Base-by-base conservation (phyloP, 2,888 invertebrate species). In the Mallateleia sp. region DNA sequence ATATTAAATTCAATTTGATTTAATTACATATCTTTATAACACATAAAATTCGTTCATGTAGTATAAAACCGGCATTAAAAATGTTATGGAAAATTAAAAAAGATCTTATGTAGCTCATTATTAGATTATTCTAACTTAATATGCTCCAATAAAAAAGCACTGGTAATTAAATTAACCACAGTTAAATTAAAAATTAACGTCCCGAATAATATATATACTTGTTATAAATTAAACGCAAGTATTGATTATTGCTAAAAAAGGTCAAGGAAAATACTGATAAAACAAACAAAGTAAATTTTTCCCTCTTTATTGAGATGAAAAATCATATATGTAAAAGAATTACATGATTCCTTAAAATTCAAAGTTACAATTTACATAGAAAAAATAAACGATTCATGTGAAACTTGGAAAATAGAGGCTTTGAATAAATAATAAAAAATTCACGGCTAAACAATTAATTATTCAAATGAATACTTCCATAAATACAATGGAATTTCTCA, bases 221-320 rank as follows among this genome's bases (percentile, higher is more conserved):
- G n/a, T n/a, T n/a, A n/a, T n/a, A n/a, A n/a, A n/a, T n/a, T n/a
- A n/a, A n/a, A n/a, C n/a, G n/a, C n/a, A n/a, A n/a, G n/a, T 58
- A 58, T 58, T 58, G 58, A 58, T 58, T 58, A 14, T 14, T 20
- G 8, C 18, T 58, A 34, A 20, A 34, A 58, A 20, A 58, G 58
- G 32, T 58, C 34, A 34, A 58, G 58, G 58, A 20, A 34, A 58
- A 11, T 32, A 34, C 24, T 58, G 20, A 20, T 22, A 22, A 42
- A 62, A 64, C 38, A 47, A 64, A 47, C 28, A 32, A 50, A 67
- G 47, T 67, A 14, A 20, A 32, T 67, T 32, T 50, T 32, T 25
- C 28, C 28, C 52, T 38, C 67, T 52, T 67, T 67, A 67, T 67
- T 67, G 25, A 67, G 50, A 67, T 67, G 34, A 28, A 50, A 50